Evolutionary conservation across 2,797 vertebrate genomes (phyloP).

Genomic region (Vultur gryphus): DNA sequence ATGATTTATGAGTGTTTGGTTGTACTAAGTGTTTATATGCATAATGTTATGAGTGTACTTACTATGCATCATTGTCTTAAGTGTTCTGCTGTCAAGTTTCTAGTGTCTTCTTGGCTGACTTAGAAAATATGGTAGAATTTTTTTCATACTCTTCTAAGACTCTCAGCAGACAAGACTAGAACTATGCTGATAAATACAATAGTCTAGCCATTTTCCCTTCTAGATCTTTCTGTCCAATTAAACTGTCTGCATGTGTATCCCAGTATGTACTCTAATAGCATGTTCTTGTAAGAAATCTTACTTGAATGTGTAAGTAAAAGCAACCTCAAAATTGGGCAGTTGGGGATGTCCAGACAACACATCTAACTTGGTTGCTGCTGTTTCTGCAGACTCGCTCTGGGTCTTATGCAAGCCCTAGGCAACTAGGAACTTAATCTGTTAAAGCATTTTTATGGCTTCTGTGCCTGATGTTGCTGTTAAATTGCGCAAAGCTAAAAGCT

Average conservation of each 20-base stretch:
- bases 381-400: neutral
- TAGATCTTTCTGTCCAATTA: neutral
- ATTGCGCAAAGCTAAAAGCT: neutral
- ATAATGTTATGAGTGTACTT: neutral
- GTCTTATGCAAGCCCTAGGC: neutral
- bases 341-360: neutral
- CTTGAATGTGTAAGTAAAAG: neutral
- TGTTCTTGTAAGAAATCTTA: neutral
- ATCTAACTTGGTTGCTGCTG: neutral
- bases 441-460: neutral
- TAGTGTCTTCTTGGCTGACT: neutral
- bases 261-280: accelerated
- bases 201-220: neutral
- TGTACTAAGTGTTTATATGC: neutral
- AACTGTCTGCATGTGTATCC: neutral
- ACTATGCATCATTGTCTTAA: neutral
- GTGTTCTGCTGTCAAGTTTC: neutral
- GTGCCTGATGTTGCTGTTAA: neutral
- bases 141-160: neutral
- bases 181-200: neutral
- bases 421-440: neutral
- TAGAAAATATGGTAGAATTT: neutral
- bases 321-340: neutral
- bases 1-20: slow-evolving; percentile 4
- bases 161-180: neutral